Evolutionary conservation across 2,797 vertebrate species (phyloP).

Genomic region (Acanthurus lineatus): DNA sequence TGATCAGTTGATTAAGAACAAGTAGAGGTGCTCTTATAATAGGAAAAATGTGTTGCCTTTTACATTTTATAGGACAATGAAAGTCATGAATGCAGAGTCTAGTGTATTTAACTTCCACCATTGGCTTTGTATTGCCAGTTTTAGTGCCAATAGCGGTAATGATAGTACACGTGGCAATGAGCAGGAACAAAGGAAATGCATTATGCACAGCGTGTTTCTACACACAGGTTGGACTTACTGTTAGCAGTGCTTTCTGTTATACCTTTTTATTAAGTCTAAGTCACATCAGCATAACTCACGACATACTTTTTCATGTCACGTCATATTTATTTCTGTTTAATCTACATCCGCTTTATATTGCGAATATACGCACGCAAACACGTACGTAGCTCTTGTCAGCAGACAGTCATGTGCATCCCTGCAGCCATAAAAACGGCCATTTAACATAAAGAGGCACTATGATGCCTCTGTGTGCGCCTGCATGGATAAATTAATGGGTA

Average conservation of each 20-base stretch:
- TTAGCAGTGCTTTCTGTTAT: slow-evolving; percentile 53
- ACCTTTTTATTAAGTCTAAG: slow-evolving; percentile 45
- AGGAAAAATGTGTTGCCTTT: slow-evolving; percentile 52
- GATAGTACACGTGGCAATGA: slow-evolving; percentile 57
- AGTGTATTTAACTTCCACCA: slow-evolving; percentile 49
- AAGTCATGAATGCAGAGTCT: slow-evolving; percentile 55
- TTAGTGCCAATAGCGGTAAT: slow-evolving; percentile 72
- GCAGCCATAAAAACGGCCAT: slow-evolving; percentile 69
- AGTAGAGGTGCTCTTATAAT: slow-evolving; percentile 56
- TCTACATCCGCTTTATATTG: slow-evolving; percentile 33
- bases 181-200: slow-evolving; percentile 58
- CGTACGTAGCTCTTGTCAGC: slow-evolving; percentile 47
- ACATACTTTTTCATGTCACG: slow-evolving; percentile 19
- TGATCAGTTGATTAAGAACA: slow-evolving; percentile 72
- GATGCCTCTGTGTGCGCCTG: slow-evolving; percentile 69
- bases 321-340: slow-evolving; percentile 39
- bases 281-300: slow-evolving; percentile 58
- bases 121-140: slow-evolving; percentile 63
- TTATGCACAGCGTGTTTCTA: slow-evolving; percentile 44
- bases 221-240: slow-evolving; percentile 49
- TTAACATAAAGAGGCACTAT: slow-evolving; percentile 78
- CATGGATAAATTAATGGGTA: slow-evolving; percentile 74
- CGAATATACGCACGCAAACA: slow-evolving; percentile 48
- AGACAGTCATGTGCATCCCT: slow-evolving; percentile 51
- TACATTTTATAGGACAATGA: slow-evolving; percentile 77